Percentiles rank a stretch among this genome's conserved stretches.
These are phyloP conservation scores for Salvelinus alpinus DNA, from an alignment of 2,113 vertebrate species.

Conservation along the genomic window DNA sequence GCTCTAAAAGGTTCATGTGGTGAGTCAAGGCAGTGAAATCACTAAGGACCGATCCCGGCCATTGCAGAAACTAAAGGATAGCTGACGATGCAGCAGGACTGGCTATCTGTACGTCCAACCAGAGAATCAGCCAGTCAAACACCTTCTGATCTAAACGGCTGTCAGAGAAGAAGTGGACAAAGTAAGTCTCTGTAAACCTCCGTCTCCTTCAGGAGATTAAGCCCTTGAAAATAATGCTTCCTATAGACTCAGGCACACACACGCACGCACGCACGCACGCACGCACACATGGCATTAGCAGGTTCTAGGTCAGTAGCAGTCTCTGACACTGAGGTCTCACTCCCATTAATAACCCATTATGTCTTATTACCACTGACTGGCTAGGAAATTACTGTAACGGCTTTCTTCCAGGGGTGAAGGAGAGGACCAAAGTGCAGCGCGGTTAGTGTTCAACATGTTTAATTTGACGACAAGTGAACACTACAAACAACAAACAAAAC, in stretches of 20 bases:
- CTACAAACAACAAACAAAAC: too few relatives aligned
- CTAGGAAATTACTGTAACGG: too few relatives aligned
- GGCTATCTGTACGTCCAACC: conserved; percentile 10
- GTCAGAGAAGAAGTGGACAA: conserved; percentile 37
- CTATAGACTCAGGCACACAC: conserved; percentile 29
- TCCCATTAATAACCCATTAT: too few relatives aligned
- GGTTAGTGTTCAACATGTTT: too few relatives aligned
- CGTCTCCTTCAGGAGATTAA: conserved; percentile 64
- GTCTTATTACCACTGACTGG: too few relatives aligned
- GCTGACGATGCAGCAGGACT: background rate
- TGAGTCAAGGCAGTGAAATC: background rate
- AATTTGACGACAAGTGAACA: too few relatives aligned
- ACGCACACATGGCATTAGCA: too few relatives aligned
- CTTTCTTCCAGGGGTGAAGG: too few relatives aligned
- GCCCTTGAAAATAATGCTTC: conserved; percentile 17
- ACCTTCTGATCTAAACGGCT: conserved; percentile 29
- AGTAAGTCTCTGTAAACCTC: conserved; percentile 46
- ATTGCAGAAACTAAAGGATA: conserved; percentile 3
- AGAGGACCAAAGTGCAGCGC: too few relatives aligned
- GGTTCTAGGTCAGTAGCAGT: too few relatives aligned
- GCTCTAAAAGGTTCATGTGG: background rate
- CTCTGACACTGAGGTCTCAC: too few relatives aligned
- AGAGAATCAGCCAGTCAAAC: conserved; percentile 12
- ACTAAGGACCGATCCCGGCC: background rate
- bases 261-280: too few relatives aligned